phyloP scores from a whole-genome alignment of 1,140 invertebrate genomes.

The Hydropsyche tenuis region DNA sequence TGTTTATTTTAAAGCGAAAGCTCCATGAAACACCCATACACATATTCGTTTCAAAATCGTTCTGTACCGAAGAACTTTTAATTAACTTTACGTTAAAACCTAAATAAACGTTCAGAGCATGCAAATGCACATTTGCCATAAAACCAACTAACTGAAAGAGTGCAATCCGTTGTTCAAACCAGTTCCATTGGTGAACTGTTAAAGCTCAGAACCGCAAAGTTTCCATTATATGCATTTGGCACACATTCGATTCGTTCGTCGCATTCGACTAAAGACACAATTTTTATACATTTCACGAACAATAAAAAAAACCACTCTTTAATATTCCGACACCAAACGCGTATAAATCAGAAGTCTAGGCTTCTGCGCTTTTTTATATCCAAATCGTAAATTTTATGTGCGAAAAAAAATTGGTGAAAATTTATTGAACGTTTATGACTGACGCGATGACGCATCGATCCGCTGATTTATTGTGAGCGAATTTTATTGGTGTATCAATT shows the following conservation, averaged over 20 bases:
- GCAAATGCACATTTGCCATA: neutral
- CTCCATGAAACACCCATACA: too few relatives aligned
- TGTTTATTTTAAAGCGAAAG: too few relatives aligned
- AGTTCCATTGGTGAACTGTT: conserved; percentile 34
- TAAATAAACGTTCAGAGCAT: neutral
- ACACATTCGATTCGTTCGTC: conserved; percentile 16
- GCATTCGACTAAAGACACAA: neutral
- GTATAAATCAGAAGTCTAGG: conserved; percentile 1
- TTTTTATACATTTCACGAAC: neutral
- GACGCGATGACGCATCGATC: conserved; percentile 3
- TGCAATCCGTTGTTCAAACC: conserved; percentile 35
- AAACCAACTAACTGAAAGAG: conserved; percentile 10
- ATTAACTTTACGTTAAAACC: too few relatives aligned
- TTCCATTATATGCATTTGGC: conserved; percentile 38
- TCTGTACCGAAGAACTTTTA: too few relatives aligned
- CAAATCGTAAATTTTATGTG: neutral
- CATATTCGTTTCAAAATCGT: too few relatives aligned
- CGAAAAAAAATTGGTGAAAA: conserved; percentile 9
- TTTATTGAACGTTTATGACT: conserved; percentile 10
- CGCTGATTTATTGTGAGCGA: neutral
- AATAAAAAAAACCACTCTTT: neutral
- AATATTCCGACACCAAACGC: neutral
- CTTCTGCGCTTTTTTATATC: neutral
- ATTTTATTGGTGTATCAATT: too few relatives aligned
- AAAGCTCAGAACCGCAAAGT: conserved; percentile 33